Percentiles rank a stretch among this genome's conserved stretches.
Conservation (phyloP, 1,140 invertebrate species). For the Periplaneta americana region DNA sequence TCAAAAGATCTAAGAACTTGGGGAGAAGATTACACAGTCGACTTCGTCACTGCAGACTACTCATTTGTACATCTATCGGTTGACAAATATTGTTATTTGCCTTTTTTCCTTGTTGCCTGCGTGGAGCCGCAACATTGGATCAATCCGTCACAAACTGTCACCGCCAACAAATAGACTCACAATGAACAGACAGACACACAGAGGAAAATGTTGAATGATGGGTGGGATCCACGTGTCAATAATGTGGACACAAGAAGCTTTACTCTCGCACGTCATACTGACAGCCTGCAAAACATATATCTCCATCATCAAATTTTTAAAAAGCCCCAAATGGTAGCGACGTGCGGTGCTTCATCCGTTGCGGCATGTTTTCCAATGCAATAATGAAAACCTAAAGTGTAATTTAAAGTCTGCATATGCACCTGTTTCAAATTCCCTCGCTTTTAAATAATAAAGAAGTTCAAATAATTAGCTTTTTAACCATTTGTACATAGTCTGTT, state of each 20-base stretch:
- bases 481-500: no score
- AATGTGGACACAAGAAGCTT: background rate
- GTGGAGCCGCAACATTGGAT: background rate
- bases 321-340: background rate
- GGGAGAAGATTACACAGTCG: background rate
- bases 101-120: background rate
- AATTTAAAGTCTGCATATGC: no score
- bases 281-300: background rate
- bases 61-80: background rate
- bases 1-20: no score
- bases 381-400: background rate
- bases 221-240: background rate
- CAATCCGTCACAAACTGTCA: background rate
- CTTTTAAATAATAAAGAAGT: no score
- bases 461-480: no score
- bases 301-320: background rate
- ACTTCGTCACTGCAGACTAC: background rate
- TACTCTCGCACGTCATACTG: background rate
- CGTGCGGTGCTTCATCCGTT: background rate
- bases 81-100: background rate
- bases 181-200: background rate
- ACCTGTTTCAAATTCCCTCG: no score
- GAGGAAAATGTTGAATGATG: background rate
- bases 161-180: background rate
- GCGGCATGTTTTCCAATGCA: background rate